Percentiles rank a stretch among this genome's conserved stretches.
Evolutionary conservation across 2,797 vertebrate genomes (phyloP).

Genomic region (Sebastes trivittatus): DNA sequence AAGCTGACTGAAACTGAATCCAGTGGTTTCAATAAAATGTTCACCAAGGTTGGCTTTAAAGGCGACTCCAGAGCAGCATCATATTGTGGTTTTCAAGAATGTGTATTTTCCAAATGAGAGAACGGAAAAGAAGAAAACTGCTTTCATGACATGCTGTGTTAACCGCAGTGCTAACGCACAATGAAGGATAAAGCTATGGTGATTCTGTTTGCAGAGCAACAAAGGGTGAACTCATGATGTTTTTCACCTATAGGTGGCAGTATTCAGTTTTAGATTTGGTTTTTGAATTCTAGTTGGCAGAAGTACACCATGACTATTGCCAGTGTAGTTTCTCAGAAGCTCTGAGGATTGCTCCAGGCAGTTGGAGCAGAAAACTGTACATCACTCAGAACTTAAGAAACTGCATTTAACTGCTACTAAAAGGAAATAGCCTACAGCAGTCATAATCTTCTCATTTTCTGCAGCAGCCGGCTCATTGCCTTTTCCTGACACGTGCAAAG

Average conservation of each 20-base stretch:
- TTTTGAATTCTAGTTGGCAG: not conserved
- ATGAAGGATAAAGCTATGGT: not conserved
- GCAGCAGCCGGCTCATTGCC: not conserved
- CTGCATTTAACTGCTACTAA: not conserved
- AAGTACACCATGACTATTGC: not conserved
- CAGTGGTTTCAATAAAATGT: conserved; percentile 13
- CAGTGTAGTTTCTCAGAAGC: not conserved
- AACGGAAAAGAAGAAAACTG: not conserved
- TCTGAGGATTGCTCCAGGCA: not conserved
- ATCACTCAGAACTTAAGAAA: not conserved
- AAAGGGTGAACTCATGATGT: not conserved
- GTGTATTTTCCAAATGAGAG: not conserved
- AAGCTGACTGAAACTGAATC: not conserved
- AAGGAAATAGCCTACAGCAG: not conserved
- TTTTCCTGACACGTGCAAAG: not conserved
- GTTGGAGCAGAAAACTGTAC: not conserved
- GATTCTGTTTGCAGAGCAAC: not conserved
- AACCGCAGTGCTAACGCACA: not conserved
- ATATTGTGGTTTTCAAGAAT: not conserved
- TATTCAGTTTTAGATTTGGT: conserved; percentile 13
- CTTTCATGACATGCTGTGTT: not conserved
- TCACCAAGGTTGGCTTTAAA: not conserved
- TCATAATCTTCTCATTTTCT: too few species aligned
- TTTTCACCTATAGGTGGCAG: conserved; percentile 50
- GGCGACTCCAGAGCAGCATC: not conserved